Base-by-base conservation (phyloP, 1,140 invertebrate genomes). In the Platyura marginata region DNA sequence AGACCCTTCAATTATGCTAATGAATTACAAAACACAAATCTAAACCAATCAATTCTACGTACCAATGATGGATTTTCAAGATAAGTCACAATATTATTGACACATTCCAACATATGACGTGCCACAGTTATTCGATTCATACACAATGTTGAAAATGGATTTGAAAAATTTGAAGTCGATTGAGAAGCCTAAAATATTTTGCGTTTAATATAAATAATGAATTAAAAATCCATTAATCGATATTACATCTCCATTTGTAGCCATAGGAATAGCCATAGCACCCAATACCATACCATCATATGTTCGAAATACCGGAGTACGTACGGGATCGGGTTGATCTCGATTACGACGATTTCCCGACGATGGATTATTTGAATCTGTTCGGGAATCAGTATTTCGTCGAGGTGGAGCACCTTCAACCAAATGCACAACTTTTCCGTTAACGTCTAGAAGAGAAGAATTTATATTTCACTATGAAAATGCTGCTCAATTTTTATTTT, bases 361-460 rank as follows among this genome's bases (percentile, higher is more conserved):
- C n/a, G 59, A 53, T 18, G 55, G 55, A 43, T 61, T 62, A 44
- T 53, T 63, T 48, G 53, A 62, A 40, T 51, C 56, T 6, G 55
- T 57, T 22, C 45, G 61, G 34, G 44, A 45, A 44, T 50, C 47
- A 45, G 44, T n/a, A 25, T 36, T 10, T 47, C 48, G 22, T 21
- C 56, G 50, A 34, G 56, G 70, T 16, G 87, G 86, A 4, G 84
- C 76, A 25, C 85, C 67, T 63, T 91, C 82, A n/a, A 94, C 91
- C 53, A 96, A 71, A 61, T 96, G 91, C 38, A 96, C 74, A 15
- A 90, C 88, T 66, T 93, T 93, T 2, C 83, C 86, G 64, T 90
- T 71, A 10, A 94, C 79, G 74, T 88, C 90, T 92, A 54, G n/a
- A n/a, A n/a, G n/a, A n/a, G n/a, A n/a, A n/a, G n/a, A n/a, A n/a